These are phyloP conservation scores for Strix occidentalis DNA, from an alignment of 2,797 vertebrate genomes.

Conservation along the genomic window DNA sequence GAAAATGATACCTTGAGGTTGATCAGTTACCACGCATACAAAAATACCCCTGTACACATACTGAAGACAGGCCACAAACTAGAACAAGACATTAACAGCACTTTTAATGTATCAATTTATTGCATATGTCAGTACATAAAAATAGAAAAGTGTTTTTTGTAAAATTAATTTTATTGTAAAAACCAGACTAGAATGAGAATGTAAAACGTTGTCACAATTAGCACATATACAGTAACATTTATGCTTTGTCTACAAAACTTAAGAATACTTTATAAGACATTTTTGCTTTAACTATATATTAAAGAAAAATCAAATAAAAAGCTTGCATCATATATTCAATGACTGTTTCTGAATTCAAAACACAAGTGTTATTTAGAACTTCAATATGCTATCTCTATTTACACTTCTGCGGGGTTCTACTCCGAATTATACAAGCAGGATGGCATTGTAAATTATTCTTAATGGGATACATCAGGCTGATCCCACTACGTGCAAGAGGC, in stretches of 20 bases:
- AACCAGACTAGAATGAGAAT: constrained; percentile 69
- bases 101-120: constrained; percentile 88
- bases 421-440: constrained; percentile 58
- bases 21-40: background rate
- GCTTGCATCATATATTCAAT: constrained; percentile 43
- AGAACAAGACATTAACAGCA: constrained; percentile 62
- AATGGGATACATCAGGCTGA: constrained; percentile 27
- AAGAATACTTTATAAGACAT: constrained; percentile 32
- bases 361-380: constrained; percentile 32
- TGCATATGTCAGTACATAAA: constrained; percentile 92
- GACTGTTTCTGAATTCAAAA: constrained; percentile 48
- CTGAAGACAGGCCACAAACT: constrained; percentile 50
- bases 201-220: constrained; percentile 63
- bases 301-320: constrained; percentile 56
- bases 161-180: constrained; percentile 76
- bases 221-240: constrained; percentile 63
- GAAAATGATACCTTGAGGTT: background rate
- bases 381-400: constrained; percentile 33
- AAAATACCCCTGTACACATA: background rate
- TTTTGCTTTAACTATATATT: constrained; percentile 26
- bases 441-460: constrained; percentile 23
- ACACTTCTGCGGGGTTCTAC: background rate
- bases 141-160: constrained; percentile 87
- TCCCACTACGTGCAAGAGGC: constrained; percentile 25
- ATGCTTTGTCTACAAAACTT: constrained; percentile 67